Percentiles rank a stretch among this genome's conserved stretches.
These are phyloP conservation scores for Loxodonta africana DNA, from an alignment of 2,113 vertebrate genomes.

Conservation along the genomic window DNA sequence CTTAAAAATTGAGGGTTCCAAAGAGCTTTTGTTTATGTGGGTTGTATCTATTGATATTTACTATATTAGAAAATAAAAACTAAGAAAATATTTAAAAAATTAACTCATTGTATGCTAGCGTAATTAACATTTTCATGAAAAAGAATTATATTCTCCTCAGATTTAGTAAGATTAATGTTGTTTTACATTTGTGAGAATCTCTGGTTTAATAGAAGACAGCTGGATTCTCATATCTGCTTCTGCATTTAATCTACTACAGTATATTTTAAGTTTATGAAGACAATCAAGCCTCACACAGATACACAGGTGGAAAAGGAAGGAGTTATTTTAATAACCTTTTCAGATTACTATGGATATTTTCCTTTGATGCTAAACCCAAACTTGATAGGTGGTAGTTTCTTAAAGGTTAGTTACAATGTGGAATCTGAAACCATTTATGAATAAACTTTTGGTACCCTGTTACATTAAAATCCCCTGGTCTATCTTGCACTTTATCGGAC, in stretches of 20 bases:
- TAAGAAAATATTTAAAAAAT: no score
- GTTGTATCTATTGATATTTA: no score
- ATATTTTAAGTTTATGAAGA: background rate
- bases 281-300: background rate
- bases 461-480: background rate
- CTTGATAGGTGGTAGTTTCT: background rate
- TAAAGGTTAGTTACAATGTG: background rate
- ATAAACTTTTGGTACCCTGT: background rate
- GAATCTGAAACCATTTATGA: background rate
- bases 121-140: background rate
- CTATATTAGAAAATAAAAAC: no score
- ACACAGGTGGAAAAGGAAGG: background rate
- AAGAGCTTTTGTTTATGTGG: background rate
- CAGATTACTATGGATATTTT: background rate
- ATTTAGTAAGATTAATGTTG: background rate
- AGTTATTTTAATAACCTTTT: slow-evolving; percentile 4
- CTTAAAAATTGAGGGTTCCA: background rate
- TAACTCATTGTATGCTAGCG: no score
- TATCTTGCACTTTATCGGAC: background rate
- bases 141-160: background rate
- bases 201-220: background rate
- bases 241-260: slow-evolving; percentile 13
- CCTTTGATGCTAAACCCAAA: background rate
- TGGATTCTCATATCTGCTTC: no score
- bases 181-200: slow-evolving; percentile 30